Percentiles rank a stretch among this genome's conserved stretches.
phyloP scores from a whole-genome alignment of 2,888 invertebrate species.

The Agriotes lineatus region DNA sequence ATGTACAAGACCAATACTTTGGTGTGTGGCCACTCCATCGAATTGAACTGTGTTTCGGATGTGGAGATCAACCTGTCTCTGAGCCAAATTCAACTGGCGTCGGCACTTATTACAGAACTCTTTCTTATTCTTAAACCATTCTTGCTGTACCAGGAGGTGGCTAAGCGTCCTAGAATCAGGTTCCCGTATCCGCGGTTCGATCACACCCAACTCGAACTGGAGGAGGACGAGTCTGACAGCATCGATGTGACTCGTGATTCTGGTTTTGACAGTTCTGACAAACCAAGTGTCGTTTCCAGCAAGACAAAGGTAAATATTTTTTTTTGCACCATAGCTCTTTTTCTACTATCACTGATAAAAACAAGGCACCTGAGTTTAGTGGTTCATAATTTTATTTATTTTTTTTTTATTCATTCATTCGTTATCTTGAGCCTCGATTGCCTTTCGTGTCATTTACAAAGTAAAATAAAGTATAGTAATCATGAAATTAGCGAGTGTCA shows the following conservation, averaged over 20 bases:
- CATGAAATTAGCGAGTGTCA: too few species aligned
- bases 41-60: conserved; percentile 85
- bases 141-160: conserved; percentile 44
- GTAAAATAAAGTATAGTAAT: too few species aligned
- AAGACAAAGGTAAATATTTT: conserved; percentile 56
- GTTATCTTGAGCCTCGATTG: too few species aligned
- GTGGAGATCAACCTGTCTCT: conserved; percentile 79
- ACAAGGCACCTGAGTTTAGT: too few species aligned
- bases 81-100: conserved; percentile 75
- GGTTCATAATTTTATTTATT: too few species aligned
- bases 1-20: conserved; percentile 69
- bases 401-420: too few species aligned
- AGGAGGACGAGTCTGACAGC: conserved; percentile 49
- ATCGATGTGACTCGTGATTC: conserved; percentile 60
- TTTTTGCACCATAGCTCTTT: too few species aligned
- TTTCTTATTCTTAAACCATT: conserved; percentile 55
- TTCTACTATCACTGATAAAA: too few species aligned
- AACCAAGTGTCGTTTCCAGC: conserved; percentile 59
- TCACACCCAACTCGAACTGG: conserved; percentile 26
- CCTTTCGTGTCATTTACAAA: too few species aligned
- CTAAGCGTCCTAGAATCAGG: conserved; percentile 54
- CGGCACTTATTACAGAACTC: conserved; percentile 65
- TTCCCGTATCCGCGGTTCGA: conserved; percentile 58
- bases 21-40: conserved; percentile 85
- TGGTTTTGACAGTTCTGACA: conserved; percentile 64